Evolutionary conservation across 2,888 invertebrate species (phyloP).

Genomic region (Hipparchia semele): DNA sequence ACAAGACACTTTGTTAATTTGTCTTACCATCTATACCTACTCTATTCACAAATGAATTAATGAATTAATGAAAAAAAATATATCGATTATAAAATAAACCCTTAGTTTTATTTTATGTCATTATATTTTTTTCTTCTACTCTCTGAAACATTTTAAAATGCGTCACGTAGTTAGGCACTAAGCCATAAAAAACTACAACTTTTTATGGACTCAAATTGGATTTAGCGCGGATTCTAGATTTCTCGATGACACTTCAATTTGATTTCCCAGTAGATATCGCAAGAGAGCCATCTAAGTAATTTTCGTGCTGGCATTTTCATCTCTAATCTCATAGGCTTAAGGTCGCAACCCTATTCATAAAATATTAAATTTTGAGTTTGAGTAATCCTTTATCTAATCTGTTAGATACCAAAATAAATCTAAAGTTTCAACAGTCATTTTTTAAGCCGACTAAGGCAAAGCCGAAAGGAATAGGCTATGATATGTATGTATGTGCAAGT

Average conservation of each 20-base stretch:
- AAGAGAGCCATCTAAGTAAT: neutral
- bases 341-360: neutral
- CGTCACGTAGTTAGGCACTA: neutral
- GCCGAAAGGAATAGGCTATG: too few species aligned
- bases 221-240: neutral
- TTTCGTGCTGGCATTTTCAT: neutral
- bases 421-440: too few species aligned
- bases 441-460: too few species aligned
- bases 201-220: neutral
- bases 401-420: too few species aligned
- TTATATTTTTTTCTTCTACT: neutral
- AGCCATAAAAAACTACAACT: neutral
- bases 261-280: conserved; percentile 13
- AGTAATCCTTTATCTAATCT: too few species aligned
- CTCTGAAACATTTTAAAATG: neutral
- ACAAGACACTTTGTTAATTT: too few species aligned
- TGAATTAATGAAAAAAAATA: too few species aligned
- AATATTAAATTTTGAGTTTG: neutral
- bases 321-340: neutral
- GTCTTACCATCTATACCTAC: too few species aligned
- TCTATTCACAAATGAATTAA: too few species aligned
- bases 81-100: too few species aligned
- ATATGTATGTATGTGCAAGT: too few species aligned
- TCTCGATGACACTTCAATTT: conserved; percentile 13
- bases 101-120: neutral